phyloP scores from a whole-genome alignment of 2,888 invertebrate genomes.

The Leptopilina syphax region DNA sequence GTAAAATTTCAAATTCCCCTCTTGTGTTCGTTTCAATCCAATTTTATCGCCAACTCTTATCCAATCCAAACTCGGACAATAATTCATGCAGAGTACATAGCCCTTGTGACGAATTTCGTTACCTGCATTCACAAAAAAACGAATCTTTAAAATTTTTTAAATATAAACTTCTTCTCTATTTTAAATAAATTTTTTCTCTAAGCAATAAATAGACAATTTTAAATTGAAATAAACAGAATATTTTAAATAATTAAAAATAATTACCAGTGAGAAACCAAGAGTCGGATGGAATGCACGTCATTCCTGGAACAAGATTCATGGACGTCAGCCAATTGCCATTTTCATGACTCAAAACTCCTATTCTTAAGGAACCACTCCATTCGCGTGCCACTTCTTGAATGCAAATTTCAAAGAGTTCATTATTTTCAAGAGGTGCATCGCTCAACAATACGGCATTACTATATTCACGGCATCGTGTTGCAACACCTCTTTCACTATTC shows the following conservation, averaged over 20 bases:
- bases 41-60: constrained; percentile 88
- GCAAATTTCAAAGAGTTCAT: constrained; percentile 89
- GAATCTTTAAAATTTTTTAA: constrained; percentile 8
- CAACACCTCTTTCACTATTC: constrained; percentile 83
- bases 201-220: too few relatives aligned
- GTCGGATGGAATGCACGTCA: constrained; percentile 83
- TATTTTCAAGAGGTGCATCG: constrained; percentile 83
- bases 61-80: constrained; percentile 88
- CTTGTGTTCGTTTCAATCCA: constrained; percentile 85
- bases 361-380: constrained; percentile 86
- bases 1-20: constrained; percentile 85
- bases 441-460: constrained; percentile 84
- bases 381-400: constrained; percentile 81
- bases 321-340: constrained; percentile 71
- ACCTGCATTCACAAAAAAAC: constrained; percentile 75
- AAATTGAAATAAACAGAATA: too few relatives aligned
- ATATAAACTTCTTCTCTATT: too few relatives aligned
- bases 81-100: constrained; percentile 83
- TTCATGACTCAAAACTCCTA: constrained; percentile 88
- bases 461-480: constrained; percentile 81
- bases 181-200: too few relatives aligned
- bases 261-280: constrained; percentile 84
- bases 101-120: constrained; percentile 85
- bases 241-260: neutral
- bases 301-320: constrained; percentile 82